phyloP scores from a whole-genome alignment of 2,113 vertebrate genomes.

The Cinclus mexicanus region DNA sequence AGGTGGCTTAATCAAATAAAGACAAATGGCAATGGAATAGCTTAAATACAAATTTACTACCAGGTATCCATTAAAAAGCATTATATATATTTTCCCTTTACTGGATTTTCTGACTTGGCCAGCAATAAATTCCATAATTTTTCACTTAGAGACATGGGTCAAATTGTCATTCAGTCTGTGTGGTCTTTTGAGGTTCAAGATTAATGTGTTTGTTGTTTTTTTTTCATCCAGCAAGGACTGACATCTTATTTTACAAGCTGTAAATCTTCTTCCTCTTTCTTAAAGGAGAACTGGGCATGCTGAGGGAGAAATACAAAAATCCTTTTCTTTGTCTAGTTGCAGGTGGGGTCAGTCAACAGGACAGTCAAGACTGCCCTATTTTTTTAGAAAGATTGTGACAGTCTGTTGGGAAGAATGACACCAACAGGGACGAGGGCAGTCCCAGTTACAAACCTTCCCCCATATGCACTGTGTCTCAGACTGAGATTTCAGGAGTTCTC shows the following conservation, averaged over 20 bases:
- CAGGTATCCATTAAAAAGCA: neutral
- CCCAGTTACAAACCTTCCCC: neutral
- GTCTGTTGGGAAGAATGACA: neutral
- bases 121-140: neutral
- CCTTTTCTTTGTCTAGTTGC: neutral
- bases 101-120: neutral
- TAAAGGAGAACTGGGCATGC: neutral
- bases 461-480: neutral
- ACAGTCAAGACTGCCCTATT: neutral
- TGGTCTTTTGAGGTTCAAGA: neutral
- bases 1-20: conserved; percentile 7
- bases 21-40: neutral
- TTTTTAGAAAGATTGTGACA: neutral
- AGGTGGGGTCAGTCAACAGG: neutral
- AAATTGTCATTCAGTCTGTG: neutral
- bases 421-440: neutral
- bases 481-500: neutral
- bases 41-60: conserved; percentile 5
- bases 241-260: neutral
- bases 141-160: neutral
- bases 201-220: neutral
- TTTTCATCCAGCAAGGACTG: neutral
- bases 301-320: neutral
- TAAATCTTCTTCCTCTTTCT: neutral
- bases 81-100: neutral